Evolutionary conservation across 2,797 vertebrate genomes (phyloP).

Genomic region (Oreortyx pictus): DNA sequence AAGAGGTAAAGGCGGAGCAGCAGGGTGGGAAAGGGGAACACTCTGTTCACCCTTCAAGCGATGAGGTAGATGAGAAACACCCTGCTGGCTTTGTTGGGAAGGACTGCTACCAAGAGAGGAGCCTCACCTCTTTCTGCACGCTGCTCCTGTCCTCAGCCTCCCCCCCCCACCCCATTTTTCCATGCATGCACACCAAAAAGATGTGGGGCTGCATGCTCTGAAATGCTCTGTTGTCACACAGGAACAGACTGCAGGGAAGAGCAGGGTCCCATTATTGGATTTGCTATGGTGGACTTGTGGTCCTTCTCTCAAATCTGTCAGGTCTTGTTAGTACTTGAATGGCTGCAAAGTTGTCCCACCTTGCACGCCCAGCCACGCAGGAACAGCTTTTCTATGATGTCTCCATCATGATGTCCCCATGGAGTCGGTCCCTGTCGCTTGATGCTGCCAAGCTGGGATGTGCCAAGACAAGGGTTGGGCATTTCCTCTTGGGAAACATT

Average conservation of each 20-base stretch:
- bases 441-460: neutral
- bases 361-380: neutral
- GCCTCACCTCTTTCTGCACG: neutral
- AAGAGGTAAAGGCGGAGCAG: neutral
- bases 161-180: neutral
- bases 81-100: neutral
- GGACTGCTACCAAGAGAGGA: neutral
- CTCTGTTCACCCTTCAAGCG: neutral
- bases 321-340: neutral
- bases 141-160: neutral
- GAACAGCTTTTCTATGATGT: neutral
- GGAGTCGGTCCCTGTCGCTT: rapidly evolving
- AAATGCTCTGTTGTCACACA: neutral
- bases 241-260: rapidly evolving
- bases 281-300: neutral
- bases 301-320: neutral
- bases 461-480: neutral
- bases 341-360: neutral
- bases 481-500: neutral
- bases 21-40: neutral
- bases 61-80: neutral
- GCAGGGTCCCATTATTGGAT: neutral
- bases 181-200: rapidly evolving
- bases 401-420: neutral
- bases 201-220: neutral